Evolutionary conservation across 2,113 vertebrate genomes (phyloP).

Genomic region (Triplophysa siluroides): DNA sequence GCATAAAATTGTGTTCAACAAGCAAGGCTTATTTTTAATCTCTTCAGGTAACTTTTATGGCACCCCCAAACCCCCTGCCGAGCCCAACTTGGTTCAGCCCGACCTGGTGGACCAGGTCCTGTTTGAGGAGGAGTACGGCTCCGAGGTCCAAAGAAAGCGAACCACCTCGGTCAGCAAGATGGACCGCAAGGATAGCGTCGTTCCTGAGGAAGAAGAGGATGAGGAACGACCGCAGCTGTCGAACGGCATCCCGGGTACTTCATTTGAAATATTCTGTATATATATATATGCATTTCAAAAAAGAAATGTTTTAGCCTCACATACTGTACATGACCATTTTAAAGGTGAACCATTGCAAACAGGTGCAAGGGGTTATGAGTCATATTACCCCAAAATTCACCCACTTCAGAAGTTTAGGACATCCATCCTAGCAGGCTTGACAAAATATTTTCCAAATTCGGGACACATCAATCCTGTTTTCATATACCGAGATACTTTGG

Average conservation of each 20-base stretch:
- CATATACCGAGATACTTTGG: no score
- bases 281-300: no score
- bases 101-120: constrained; percentile 96
- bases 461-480: not conserved
- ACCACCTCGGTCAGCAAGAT: constrained; percentile 98
- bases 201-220: constrained; percentile 97
- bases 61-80: constrained; percentile 93
- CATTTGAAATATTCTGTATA: not conserved
- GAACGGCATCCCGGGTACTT: constrained; percentile 85
- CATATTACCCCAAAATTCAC: not conserved
- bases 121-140: constrained; percentile 95
- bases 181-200: constrained; percentile 91
- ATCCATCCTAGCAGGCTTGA: not conserved
- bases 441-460: not conserved
- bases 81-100: constrained; percentile 93
- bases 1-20: no score
- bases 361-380: not conserved
- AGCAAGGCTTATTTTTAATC: not conserved
- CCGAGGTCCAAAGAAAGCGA: constrained; percentile 91
- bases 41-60: constrained; percentile 93
- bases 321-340: not conserved
- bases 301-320: no score
- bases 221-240: constrained; percentile 88
- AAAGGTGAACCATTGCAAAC: not conserved
- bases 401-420: no score